Evolutionary conservation across 2,797 vertebrate species (phyloP), one percentile per base, ranked within the genome.

Genomic region (Lutjanus campechanus): DNA sequence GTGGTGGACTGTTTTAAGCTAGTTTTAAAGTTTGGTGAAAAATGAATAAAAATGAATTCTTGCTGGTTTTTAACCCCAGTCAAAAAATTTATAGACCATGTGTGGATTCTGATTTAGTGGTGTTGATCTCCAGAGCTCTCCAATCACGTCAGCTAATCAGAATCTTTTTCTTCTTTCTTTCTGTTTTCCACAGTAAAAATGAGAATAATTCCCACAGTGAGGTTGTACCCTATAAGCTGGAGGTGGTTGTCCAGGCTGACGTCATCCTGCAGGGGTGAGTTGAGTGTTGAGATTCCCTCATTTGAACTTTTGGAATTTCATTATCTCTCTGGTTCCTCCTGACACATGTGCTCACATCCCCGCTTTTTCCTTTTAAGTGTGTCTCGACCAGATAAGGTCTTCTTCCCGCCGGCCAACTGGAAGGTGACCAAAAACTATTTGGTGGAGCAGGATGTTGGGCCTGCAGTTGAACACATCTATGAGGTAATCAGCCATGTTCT

Each of bases 121-220:
- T 11, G 8, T 43, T 50, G 16, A 66, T 50, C 19, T 62, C 36
- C 12, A 13, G n/a, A 53, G 13, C 65, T 55, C 13, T 60, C 1
- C 1, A 16, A 69, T 62, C 51, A 58, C 10, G 13, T 82, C 60
- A 66, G 8, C 53, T 82, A 20, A 91, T 77, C 55, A 47, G 17
- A 78, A 65, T 70, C 11, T 43, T 1, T 76, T 68, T 72, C 44
- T 15, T 6, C n/a, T 66, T 50, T 13, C 12, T 46, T 61, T 36
- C 40, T 74, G 4, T 80, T 79, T 84, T 91, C 79, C 76, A 53
- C 95, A 98, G 97, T 91, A 98, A 98, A 95, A 98, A 98, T 85
- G 96, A 97, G 90, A 98, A 98, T 84, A 98, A 98, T 83, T 98
- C 97, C 0, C 96, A 97, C 56, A 98, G 97, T n/a, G 96, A 97